Percentiles rank a stretch among this genome's conserved stretches.
Conservation (phyloP, 1,140 invertebrate genomes). For the Olivierus martensii region DNA sequence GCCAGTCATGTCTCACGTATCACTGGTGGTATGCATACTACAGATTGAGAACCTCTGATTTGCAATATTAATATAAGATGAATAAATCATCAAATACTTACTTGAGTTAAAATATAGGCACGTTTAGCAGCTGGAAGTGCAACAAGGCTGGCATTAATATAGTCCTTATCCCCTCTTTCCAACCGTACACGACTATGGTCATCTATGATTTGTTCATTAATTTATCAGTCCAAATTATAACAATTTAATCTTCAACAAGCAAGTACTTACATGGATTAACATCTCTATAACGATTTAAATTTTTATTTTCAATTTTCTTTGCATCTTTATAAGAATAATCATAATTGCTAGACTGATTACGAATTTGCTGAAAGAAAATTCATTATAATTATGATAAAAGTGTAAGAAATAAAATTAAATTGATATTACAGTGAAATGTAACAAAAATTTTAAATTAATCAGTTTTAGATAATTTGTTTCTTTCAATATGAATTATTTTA, state of each 20-base stretch:
- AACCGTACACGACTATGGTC: slow-evolving; percentile 81
- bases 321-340: slow-evolving; percentile 58
- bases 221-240: not conserved
- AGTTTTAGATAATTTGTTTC: too few species aligned
- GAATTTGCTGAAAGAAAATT: slow-evolving; percentile 41
- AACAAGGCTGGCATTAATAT: slow-evolving; percentile 56
- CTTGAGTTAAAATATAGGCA: slow-evolving; percentile 66
- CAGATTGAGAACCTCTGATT: too few species aligned
- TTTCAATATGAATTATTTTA: too few species aligned
- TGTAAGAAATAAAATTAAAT: too few species aligned
- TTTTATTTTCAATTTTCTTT: slow-evolving; percentile 59
- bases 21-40: too few species aligned
- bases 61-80: too few species aligned
- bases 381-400: too few species aligned
- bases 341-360: slow-evolving; percentile 42
- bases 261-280: slow-evolving; percentile 61
- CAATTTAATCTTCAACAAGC: not conserved
- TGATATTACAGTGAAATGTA: too few species aligned
- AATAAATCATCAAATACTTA: slow-evolving; percentile 12
- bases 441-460: too few species aligned
- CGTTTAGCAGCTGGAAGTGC: slow-evolving; percentile 63
- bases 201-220: slow-evolving; percentile 25
- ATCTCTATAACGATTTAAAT: slow-evolving; percentile 82
- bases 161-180: slow-evolving; percentile 54
- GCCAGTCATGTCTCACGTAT: too few species aligned